A percentile compares a stretch with the other conserved stretches of the same genome.
Conservation (phyloP, 2,797 vertebrate species). For the Arremon aurantiirostris region DNA sequence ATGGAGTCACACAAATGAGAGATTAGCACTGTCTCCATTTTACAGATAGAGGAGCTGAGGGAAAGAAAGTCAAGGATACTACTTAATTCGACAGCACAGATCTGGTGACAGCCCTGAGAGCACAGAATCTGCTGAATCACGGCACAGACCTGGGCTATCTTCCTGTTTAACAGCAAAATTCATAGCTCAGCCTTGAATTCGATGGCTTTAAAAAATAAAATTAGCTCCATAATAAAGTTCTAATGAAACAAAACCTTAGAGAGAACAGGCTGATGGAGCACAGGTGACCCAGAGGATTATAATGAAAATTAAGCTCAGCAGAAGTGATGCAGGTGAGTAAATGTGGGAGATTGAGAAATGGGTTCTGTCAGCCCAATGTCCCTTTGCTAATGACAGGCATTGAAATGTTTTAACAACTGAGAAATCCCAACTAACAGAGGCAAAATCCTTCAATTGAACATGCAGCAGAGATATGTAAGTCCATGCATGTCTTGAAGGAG, state of each 20-base stretch:
- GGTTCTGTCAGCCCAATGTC: background rate
- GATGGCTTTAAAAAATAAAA: background rate
- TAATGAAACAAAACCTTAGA: constrained; percentile 32
- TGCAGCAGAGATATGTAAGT: background rate
- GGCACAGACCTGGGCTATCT: background rate
- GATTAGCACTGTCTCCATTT: constrained; percentile 32
- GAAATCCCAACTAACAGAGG: constrained; percentile 23
- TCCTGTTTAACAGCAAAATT: background rate
- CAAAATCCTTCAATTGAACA: background rate
- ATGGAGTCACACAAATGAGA: background rate
- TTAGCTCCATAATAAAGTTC: background rate
- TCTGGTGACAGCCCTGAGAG: constrained; percentile 29
- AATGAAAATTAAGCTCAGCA: constrained; percentile 33
- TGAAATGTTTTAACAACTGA: background rate
- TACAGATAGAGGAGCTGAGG: background rate
- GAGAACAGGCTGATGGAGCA: background rate
- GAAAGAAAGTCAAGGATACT: constrained; percentile 23
- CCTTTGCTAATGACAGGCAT: background rate
- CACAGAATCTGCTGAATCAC: constrained; percentile 50
- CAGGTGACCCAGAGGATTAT: background rate
- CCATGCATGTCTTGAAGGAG: background rate
- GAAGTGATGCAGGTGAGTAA: constrained; percentile 25
- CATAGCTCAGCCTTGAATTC: background rate
- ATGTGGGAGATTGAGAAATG: background rate
- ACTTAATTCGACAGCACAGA: constrained; percentile 23